These are phyloP conservation scores for Philopedon plagiatum DNA, from an alignment of 2,888 invertebrate species.

Conservation along the genomic window DNA sequence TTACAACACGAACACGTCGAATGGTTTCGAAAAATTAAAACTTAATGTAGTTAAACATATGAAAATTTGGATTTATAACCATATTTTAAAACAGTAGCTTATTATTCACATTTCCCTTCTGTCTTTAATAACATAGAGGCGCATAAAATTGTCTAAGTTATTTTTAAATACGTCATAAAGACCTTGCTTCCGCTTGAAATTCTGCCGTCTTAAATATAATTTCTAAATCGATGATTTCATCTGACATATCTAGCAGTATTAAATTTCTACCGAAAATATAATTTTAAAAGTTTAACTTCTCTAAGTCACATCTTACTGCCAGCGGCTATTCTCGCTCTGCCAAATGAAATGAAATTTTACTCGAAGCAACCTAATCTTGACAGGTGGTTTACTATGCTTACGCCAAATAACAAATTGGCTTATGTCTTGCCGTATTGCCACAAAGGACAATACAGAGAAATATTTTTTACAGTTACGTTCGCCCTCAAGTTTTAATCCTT, in stretches of 20 bases:
- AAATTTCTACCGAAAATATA: not conserved
- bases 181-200: too few species aligned
- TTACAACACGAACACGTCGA: too few species aligned
- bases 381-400: slow-evolving; percentile 12
- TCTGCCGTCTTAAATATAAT: not conserved
- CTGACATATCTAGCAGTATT: slow-evolving; percentile 12
- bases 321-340: slow-evolving; percentile 14
- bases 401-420: slow-evolving; percentile 6
- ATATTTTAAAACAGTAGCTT: too few species aligned
- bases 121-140: too few species aligned
- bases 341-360: slow-evolving; percentile 28
- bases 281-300: slow-evolving; percentile 15
- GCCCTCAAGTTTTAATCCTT: too few species aligned
- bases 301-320: slow-evolving; percentile 16
- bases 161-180: too few species aligned
- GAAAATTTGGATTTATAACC: too few species aligned
- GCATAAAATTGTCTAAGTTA: too few species aligned
- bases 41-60: too few species aligned
- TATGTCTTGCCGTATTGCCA: not conserved
- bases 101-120: too few species aligned
- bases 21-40: too few species aligned
- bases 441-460: not conserved
- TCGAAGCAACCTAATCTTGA: slow-evolving; percentile 23
- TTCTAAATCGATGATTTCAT: not conserved
- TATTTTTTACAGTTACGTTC: not conserved